phyloP scores from a whole-genome alignment of 2,113 vertebrate genomes.

The Dasyprocta punctata region DNA sequence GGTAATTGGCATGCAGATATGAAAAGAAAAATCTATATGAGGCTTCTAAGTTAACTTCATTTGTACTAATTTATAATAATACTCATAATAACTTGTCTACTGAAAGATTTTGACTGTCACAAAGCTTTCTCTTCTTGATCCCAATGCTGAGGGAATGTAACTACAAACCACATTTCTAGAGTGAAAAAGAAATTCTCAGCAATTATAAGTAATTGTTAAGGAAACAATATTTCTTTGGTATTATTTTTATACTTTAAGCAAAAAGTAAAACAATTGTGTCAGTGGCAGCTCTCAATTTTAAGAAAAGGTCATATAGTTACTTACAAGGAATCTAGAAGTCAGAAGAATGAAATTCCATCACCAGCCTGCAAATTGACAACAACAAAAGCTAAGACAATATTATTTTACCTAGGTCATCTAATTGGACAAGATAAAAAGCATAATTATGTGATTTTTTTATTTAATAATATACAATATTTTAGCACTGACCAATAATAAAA shows the following conservation, averaged over 20 bases:
- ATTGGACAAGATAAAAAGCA: slow-evolving; percentile 29
- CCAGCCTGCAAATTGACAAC: slow-evolving; percentile 71
- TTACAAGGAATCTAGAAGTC: slow-evolving; percentile 72
- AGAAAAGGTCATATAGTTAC: slow-evolving; percentile 52
- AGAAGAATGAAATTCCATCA: slow-evolving; percentile 55
- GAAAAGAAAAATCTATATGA: slow-evolving; percentile 69
- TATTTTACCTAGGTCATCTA: slow-evolving; percentile 35
- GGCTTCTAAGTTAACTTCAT: slow-evolving; percentile 19
- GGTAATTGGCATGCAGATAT: slow-evolving; percentile 48
- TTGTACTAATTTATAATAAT: slow-evolving; percentile 55
- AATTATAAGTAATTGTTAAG: background rate
- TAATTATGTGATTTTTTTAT: background rate
- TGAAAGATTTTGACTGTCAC: background rate
- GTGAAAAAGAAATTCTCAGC: background rate
- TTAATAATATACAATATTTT: slow-evolving; percentile 40
- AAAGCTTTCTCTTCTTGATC: background rate
- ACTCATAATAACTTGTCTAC: slow-evolving; percentile 54
- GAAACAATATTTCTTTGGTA: slow-evolving; percentile 3
- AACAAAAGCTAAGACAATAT: slow-evolving; percentile 57
- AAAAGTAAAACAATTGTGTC: slow-evolving; percentile 27
- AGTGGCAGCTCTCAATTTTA: slow-evolving; percentile 8
- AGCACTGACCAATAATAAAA: slow-evolving; percentile 26
- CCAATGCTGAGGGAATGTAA: background rate
- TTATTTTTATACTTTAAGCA: slow-evolving; percentile 29
- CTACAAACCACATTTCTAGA: background rate